These are phyloP conservation scores for Latheticus oryzae DNA, from an alignment of 2,888 invertebrate species.

Conservation along the genomic window DNA sequence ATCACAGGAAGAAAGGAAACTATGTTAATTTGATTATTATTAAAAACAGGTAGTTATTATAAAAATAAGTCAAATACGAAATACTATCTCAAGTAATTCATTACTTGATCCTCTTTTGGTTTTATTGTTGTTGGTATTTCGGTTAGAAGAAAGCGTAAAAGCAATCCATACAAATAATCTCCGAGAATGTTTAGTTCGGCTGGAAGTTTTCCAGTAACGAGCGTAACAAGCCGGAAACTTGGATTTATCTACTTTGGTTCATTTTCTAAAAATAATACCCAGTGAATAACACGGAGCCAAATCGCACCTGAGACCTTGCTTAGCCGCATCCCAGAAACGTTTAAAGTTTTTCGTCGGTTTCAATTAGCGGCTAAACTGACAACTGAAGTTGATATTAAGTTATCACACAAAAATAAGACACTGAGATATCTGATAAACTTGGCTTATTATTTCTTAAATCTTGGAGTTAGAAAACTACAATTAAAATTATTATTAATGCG, in stretches of 20 bases:
- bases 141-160: constrained; percentile 30
- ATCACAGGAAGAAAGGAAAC: constrained; percentile 5
- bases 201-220: constrained; percentile 52
- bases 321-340: constrained; percentile 20
- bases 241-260: constrained; percentile 63
- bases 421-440: too few relatives aligned
- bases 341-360: constrained; percentile 17
- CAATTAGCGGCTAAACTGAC: constrained; percentile 18
- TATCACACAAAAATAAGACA: too few relatives aligned
- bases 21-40: constrained; percentile 24
- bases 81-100: constrained; percentile 21
- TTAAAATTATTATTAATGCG: too few relatives aligned
- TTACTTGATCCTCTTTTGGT: constrained; percentile 24
- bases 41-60: constrained; percentile 7
- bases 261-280: constrained; percentile 64
- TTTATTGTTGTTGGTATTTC: constrained; percentile 29
- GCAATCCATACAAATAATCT: constrained; percentile 50
- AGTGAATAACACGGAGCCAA: constrained; percentile 58
- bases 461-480: too few relatives aligned
- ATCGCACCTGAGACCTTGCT: constrained; percentile 60
- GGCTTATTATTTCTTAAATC: too few relatives aligned
- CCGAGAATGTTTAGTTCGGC: constrained; percentile 48
- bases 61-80: constrained; percentile 26
- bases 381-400: constrained; percentile 11
- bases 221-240: constrained; percentile 48